Evolutionary conservation across 35 echinoderm and acorn worm species (phyloP).

Genomic region (Apostichopus japonicus): DNA sequence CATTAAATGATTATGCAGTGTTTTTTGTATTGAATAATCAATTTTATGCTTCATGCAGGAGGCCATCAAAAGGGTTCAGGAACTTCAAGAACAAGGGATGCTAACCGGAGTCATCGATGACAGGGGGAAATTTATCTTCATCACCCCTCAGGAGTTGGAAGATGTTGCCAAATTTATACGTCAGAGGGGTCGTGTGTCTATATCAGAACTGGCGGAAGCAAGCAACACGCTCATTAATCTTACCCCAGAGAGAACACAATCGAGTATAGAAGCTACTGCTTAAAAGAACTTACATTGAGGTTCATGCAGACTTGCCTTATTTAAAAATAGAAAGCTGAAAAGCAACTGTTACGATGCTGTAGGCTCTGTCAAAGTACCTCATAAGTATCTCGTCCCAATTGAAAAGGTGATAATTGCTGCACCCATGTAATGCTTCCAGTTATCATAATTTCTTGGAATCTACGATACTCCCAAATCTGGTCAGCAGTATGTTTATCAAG

Average conservation of each 20-base stretch:
- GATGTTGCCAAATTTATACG: slow-evolving; percentile 90
- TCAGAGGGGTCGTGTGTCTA: slow-evolving; percentile 93
- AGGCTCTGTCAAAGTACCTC: too few species aligned
- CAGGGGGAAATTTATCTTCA: slow-evolving; percentile 96
- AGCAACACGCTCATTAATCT: slow-evolving; percentile 91
- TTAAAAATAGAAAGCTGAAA: too few species aligned
- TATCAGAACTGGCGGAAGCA: slow-evolving; percentile 92
- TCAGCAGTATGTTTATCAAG: too few species aligned
- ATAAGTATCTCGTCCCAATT: too few species aligned
- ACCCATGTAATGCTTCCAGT: too few species aligned
- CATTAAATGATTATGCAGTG: not conserved
- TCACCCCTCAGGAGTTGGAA: slow-evolving; percentile 89
- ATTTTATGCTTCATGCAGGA: slow-evolving; percentile 65
- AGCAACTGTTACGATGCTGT: too few species aligned
- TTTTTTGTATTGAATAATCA: not conserved
- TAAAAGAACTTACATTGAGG: not conserved
- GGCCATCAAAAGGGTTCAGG: slow-evolving; percentile 93
- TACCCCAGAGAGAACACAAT: slow-evolving; percentile 55
- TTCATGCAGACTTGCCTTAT: too few species aligned
- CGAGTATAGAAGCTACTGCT: not conserved
- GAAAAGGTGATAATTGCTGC: too few species aligned
- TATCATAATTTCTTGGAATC: too few species aligned
- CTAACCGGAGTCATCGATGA: slow-evolving; percentile 93
- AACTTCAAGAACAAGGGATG: slow-evolving; percentile 86
- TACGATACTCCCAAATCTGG: too few species aligned